phyloP scores from a whole-genome alignment of 2,888 invertebrate genomes.

The Synanthedon formicaeformis region DNA sequence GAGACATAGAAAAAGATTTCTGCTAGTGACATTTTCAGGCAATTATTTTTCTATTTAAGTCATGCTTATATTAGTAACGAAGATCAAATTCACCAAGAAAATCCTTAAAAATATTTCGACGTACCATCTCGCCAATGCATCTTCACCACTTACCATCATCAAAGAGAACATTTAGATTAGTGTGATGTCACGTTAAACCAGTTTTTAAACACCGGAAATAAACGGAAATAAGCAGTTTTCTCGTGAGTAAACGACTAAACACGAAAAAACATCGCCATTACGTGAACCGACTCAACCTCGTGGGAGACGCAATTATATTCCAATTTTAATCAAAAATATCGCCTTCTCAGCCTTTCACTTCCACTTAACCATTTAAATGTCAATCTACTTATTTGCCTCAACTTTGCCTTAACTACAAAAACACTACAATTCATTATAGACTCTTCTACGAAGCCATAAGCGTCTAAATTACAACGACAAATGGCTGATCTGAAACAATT shows the following conservation, averaged over 20 bases:
- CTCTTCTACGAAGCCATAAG: slow-evolving; percentile 14
- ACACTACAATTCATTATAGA: slow-evolving; percentile 13
- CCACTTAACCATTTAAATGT: slow-evolving; percentile 69
- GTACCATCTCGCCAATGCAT: too few relatives aligned
- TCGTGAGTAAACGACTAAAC: slow-evolving; percentile 44
- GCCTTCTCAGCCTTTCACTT: slow-evolving; percentile 64
- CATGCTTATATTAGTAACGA: too few relatives aligned
- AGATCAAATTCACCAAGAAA: too few relatives aligned
- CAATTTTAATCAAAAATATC: slow-evolving; percentile 70
- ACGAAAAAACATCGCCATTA: slow-evolving; percentile 42
- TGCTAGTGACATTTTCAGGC: too few relatives aligned
- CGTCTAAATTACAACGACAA: slow-evolving; percentile 13
- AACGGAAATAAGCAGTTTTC: slow-evolving; percentile 49
- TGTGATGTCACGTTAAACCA: neutral
- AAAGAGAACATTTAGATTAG: neutral
- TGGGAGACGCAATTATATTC: slow-evolving; percentile 70
- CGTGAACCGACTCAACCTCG: slow-evolving; percentile 40
- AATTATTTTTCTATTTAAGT: too few relatives aligned
- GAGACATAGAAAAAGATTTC: too few relatives aligned
- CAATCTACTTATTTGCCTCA: slow-evolving; percentile 47
- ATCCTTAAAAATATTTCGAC: too few relatives aligned
- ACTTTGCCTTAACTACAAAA: slow-evolving; percentile 34
- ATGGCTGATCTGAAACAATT: slow-evolving; percentile 51
- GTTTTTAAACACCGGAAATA: slow-evolving; percentile 9
- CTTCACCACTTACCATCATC: too few relatives aligned